A percentile compares a stretch with the other conserved stretches of the same genome.
These are phyloP conservation scores for Parazoanthus atlanticus DNA, from an alignment of 92 coral and sea anemone species.

Conservation along the genomic window DNA sequence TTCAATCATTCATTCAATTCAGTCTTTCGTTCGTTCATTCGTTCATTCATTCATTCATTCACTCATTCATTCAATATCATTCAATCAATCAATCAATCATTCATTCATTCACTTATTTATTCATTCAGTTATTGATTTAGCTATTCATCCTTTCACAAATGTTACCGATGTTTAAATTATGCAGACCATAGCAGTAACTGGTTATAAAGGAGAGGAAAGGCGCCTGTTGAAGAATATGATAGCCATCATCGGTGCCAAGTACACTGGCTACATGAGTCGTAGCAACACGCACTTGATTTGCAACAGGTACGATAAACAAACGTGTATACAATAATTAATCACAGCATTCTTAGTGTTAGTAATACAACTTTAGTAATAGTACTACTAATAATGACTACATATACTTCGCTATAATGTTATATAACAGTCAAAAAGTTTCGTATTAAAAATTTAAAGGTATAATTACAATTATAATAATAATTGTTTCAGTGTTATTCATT, in stretches of 20 bases:
- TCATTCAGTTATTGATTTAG: background rate
- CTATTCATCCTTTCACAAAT: background rate
- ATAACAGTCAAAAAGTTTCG: too few species aligned
- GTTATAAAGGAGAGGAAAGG: conserved; percentile 78
- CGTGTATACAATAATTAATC: background rate
- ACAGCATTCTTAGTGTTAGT: background rate
- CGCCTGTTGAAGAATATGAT: conserved; percentile 82
- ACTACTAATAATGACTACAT: too few species aligned
- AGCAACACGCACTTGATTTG: conserved; percentile 89
- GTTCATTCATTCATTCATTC: too few species aligned
- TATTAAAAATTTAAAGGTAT: too few species aligned
- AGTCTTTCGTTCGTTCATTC: too few species aligned
- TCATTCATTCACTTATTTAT: background rate
- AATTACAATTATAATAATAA: too few species aligned
- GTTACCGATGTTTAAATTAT: background rate
- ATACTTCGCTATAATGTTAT: too few species aligned
- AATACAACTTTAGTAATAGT: too few species aligned
- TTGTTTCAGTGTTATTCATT: too few species aligned
- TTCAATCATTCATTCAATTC: too few species aligned
- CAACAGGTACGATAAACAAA: conserved; percentile 57
- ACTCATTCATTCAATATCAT: background rate
- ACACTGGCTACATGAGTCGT: conserved; percentile 82
- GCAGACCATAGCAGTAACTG: conserved; percentile 89
- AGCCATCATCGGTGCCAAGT: conserved; percentile 80
- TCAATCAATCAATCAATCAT: too few species aligned